Evolutionary conservation across 2,113 vertebrate genomes (phyloP).

Genomic region (Puntigrus tetrazona): DNA sequence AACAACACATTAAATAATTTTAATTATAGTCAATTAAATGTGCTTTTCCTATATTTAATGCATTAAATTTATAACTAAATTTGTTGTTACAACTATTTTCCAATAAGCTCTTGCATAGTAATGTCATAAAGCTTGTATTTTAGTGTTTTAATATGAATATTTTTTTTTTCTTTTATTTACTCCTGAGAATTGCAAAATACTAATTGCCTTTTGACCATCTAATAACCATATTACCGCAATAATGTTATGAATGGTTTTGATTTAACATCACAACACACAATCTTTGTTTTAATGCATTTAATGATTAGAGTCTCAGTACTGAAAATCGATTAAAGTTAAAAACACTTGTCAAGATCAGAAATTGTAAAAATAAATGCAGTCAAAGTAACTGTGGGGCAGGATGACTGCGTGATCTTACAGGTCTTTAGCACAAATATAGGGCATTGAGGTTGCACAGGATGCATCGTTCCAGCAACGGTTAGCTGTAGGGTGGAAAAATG

Average conservation of each 20-base stretch:
- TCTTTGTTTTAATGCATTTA: not conserved
- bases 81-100: too few relatives aligned
- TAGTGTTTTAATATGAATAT: too few relatives aligned
- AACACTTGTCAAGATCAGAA: not conserved
- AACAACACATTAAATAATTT: too few relatives aligned
- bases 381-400: not conserved
- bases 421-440: not conserved
- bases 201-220: not conserved
- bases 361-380: not conserved
- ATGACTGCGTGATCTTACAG: not conserved
- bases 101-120: too few relatives aligned
- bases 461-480: not conserved
- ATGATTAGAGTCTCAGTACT: not conserved
- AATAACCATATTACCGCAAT: not conserved
- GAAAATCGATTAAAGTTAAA: not conserved
- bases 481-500: not conserved
- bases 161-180: too few relatives aligned
- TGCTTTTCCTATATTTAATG: too few relatives aligned
- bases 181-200: too few relatives aligned
- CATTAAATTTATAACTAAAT: too few relatives aligned
- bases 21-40: too few relatives aligned
- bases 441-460: not conserved
- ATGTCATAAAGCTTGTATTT: too few relatives aligned
- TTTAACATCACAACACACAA: not conserved
- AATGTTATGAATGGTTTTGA: not conserved